A percentile compares a stretch with the other conserved stretches of the same genome.
Evolutionary conservation across 2,888 invertebrate species (phyloP).

Genomic region (Aphrophora alni): DNA sequence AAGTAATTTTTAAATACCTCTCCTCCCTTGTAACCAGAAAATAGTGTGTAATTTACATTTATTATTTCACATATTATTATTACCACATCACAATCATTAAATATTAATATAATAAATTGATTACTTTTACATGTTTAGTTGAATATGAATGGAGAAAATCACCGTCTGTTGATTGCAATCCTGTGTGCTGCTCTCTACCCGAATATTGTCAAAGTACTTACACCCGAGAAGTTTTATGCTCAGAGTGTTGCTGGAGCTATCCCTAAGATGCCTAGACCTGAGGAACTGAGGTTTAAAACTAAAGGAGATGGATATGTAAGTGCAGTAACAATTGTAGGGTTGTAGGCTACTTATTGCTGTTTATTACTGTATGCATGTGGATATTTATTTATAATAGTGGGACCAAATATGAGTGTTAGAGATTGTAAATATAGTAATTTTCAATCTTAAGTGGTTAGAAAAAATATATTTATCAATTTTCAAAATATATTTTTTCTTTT

Average conservation of each 20-base stretch:
- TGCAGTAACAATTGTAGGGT: neutral
- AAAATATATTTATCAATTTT: no score
- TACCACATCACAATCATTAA: no score
- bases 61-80: no score
- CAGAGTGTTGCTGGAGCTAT: conserved; percentile 76
- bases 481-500: no score
- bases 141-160: conserved; percentile 77
- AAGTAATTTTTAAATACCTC: no score
- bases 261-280: conserved; percentile 71
- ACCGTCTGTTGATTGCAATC: conserved; percentile 78
- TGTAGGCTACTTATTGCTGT: neutral
- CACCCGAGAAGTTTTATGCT: conserved; percentile 76
- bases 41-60: no score
- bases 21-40: no score
- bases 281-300: conserved; percentile 77
- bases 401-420: no score
- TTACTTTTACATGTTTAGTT: conserved; percentile 61
- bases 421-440: no score
- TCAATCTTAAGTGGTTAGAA: no score
- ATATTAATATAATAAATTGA: neutral
- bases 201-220: conserved; percentile 84
- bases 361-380: neutral
- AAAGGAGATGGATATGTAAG: conserved; percentile 73
- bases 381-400: no score
- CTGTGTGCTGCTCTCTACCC: conserved; percentile 93